phyloP scores from a whole-genome alignment of 1,140 invertebrate genomes.

The Zophobas morio region DNA sequence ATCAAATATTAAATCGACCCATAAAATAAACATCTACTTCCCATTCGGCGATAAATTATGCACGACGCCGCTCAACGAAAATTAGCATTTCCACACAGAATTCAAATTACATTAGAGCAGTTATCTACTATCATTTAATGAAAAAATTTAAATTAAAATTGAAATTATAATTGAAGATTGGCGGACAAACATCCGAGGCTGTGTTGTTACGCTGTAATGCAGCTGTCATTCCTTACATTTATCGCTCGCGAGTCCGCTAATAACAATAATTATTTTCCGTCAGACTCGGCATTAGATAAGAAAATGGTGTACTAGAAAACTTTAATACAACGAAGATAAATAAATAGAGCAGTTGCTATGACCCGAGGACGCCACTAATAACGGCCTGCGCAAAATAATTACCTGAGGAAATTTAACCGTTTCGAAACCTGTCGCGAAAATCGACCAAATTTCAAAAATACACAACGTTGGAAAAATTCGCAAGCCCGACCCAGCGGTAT shows the following conservation, averaged over 20 bases:
- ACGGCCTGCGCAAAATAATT: neutral
- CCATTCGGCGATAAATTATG: too few relatives aligned
- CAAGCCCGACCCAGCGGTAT: too few relatives aligned
- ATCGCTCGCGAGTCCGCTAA: conserved; percentile 14
- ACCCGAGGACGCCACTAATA: neutral
- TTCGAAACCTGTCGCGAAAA: too few relatives aligned
- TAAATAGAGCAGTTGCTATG: conserved; percentile 23
- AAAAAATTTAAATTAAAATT: conserved; percentile 6
- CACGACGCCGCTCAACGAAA: too few relatives aligned
- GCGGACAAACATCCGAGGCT: neutral
- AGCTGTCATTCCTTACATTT: conserved; percentile 15
- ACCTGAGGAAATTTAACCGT: neutral
- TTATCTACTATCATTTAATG: too few relatives aligned
- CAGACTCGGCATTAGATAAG: conserved; percentile 17
- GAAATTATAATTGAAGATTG: conserved; percentile 1
- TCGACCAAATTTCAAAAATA: too few relatives aligned
- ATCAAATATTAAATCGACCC: too few relatives aligned
- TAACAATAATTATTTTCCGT: conserved; percentile 17
- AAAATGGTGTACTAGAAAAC: conserved; percentile 1
- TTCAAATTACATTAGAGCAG: too few relatives aligned
- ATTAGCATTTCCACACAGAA: too few relatives aligned
- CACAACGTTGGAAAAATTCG: too few relatives aligned
- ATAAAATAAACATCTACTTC: too few relatives aligned
- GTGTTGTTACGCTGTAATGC: neutral
- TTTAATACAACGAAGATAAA: conserved; percentile 17